These are phyloP conservation scores for Lordiphosa clarofinis DNA, from an alignment of 1,140 invertebrate species.

Conservation along the genomic window DNA sequence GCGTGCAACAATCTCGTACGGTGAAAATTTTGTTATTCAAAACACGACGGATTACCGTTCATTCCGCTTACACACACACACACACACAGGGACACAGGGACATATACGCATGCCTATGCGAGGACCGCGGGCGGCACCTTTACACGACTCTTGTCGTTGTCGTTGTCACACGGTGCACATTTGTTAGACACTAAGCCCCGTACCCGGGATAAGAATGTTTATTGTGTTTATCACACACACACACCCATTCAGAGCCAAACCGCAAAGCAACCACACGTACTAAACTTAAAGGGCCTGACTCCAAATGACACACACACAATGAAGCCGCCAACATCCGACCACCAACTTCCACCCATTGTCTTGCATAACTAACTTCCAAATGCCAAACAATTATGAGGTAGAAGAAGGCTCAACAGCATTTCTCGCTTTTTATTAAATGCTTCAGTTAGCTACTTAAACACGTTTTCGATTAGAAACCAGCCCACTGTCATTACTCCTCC, in stretches of 20 bases:
- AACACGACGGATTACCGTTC: slow-evolving; percentile 77
- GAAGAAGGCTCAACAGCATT: slow-evolving; percentile 33
- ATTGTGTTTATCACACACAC: slow-evolving; percentile 62
- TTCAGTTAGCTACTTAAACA: slow-evolving; percentile 73
- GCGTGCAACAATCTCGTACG: slow-evolving; percentile 63
- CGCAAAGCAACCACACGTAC: slow-evolving; percentile 71
- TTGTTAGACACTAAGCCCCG: slow-evolving; percentile 71
- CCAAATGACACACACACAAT: slow-evolving; percentile 59
- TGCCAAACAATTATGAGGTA: slow-evolving; percentile 44
- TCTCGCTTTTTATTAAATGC: slow-evolving; percentile 65
- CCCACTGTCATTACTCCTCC: slow-evolving; percentile 56
- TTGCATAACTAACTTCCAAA: slow-evolving; percentile 39
- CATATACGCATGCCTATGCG: slow-evolving; percentile 26
- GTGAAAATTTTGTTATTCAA: slow-evolving; percentile 72
- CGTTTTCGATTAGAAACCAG: slow-evolving; percentile 72
- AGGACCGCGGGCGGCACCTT: slow-evolving; percentile 57
- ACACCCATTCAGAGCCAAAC: slow-evolving; percentile 42
- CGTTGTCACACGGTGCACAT: slow-evolving; percentile 72
- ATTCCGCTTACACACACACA: slow-evolving; percentile 65
- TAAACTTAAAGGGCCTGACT: slow-evolving; percentile 53
- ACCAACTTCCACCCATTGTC: slow-evolving; percentile 17
- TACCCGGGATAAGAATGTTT: slow-evolving; percentile 69
- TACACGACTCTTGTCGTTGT: slow-evolving; percentile 31
- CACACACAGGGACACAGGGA: slow-evolving; percentile 13
- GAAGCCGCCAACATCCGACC: slow-evolving; percentile 33